These are phyloP conservation scores for Mizuhopecten yessoensis DNA, from an alignment of 1,140 invertebrate genomes.

Conservation along the genomic window DNA sequence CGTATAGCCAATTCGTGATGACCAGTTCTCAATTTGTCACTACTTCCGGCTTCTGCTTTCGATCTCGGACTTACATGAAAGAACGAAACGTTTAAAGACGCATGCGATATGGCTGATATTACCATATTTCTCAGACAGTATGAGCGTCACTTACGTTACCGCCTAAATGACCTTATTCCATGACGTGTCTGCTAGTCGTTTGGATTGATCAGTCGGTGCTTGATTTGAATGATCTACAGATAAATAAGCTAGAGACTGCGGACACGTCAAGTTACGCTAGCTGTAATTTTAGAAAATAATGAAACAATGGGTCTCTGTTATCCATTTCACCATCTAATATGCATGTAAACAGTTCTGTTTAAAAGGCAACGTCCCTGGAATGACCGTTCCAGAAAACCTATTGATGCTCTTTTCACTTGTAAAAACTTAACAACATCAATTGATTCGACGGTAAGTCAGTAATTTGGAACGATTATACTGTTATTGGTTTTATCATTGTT, in stretches of 20 bases:
- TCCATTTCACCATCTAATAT: background rate
- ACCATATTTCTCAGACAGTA: slow-evolving; percentile 3
- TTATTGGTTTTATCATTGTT: too few relatives aligned
- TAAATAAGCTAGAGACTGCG: background rate
- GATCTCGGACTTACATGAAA: background rate
- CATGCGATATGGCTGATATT: background rate
- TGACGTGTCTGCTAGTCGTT: background rate
- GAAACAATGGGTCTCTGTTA: slow-evolving; percentile 8
- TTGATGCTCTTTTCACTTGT: background rate
- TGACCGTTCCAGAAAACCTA: background rate
- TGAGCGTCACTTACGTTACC: background rate
- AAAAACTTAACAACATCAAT: background rate
- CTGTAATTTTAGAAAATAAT: background rate
- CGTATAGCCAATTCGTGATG: background rate
- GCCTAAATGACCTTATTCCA: background rate
- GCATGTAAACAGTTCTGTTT: background rate
- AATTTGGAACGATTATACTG: too few relatives aligned
- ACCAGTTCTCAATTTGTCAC: slow-evolving; percentile 17
- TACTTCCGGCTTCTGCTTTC: background rate
- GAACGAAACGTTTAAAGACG: background rate
- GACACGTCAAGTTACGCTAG: background rate
- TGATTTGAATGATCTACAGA: slow-evolving; percentile 17
- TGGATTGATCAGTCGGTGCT: background rate
- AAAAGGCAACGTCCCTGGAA: background rate
- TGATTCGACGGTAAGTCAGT: background rate